These are phyloP conservation scores for Zingel zingel DNA, from an alignment of 2,113 vertebrate genomes.

Conservation along the genomic window DNA sequence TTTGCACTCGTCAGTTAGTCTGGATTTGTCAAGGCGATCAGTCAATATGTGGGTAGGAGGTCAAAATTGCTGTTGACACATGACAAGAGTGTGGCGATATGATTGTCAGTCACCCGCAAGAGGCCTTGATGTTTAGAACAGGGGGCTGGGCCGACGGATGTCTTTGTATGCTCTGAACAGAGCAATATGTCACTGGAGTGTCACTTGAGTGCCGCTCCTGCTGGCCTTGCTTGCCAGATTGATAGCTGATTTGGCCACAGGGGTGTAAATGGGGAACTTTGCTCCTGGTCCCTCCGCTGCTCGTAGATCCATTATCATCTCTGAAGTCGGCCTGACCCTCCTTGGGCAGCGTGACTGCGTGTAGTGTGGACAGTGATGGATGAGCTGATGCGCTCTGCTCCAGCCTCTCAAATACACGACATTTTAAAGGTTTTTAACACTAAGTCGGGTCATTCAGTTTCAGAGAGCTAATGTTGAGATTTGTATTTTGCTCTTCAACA, in stretches of 20 bases:
- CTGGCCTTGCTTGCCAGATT: conserved; percentile 76
- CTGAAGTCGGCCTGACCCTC: conserved; percentile 53
- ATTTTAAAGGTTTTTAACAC: conserved; percentile 30
- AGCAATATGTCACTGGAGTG: conserved; percentile 68
- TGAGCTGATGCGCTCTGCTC: conserved; percentile 55
- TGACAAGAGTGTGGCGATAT: conserved; percentile 51
- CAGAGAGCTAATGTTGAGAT: conserved; percentile 29
- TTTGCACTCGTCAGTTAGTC: conserved; percentile 59
- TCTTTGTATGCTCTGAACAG: conserved; percentile 57
- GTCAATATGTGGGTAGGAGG: conserved; percentile 54
- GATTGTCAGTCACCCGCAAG: conserved; percentile 64
- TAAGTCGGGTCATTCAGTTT: not conserved
- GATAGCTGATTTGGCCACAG: conserved; percentile 74
- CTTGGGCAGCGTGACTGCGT: conserved; percentile 52
- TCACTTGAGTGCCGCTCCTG: conserved; percentile 65
- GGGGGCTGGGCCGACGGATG: conserved; percentile 47
- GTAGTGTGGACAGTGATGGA: conserved; percentile 76
- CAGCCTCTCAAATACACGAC: conserved; percentile 33
- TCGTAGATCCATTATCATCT: conserved; percentile 73
- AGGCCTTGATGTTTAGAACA: conserved; percentile 69
- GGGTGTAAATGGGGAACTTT: conserved; percentile 77
- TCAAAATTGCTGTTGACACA: conserved; percentile 57
- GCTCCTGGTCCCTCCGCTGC: conserved; percentile 51
- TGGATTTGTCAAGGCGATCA: conserved; percentile 44
- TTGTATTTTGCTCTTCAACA: conserved; percentile 33